A percentile compares a stretch with the other conserved stretches of the same genome.
These are phyloP conservation scores for Styela clava DNA, from an alignment of 23 tunicate species.

Conservation along the genomic window DNA sequence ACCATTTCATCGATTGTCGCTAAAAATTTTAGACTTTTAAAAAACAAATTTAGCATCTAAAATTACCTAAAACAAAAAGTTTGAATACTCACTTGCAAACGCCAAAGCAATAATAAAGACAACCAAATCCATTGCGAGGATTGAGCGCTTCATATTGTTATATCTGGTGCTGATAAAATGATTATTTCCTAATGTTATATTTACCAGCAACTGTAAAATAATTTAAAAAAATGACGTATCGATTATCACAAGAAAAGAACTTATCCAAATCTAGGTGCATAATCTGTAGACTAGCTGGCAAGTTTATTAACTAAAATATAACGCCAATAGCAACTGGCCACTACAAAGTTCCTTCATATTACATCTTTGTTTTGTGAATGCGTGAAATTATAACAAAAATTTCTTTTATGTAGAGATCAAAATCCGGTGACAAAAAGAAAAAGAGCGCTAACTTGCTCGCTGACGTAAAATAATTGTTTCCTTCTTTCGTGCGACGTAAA, in stretches of 20 bases:
- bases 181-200: neutral
- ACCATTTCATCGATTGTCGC: no score
- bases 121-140: neutral
- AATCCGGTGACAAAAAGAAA: neutral
- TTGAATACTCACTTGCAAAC: neutral
- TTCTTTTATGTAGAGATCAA: neutral
- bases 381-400: no score
- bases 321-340: no score
- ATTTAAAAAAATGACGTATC: no score
- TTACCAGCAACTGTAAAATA: neutral
- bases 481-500: neutral
- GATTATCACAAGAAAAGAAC: no score
- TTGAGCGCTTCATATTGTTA: neutral
- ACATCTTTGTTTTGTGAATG: no score
- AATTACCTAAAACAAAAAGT: neutral
- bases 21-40: no score
- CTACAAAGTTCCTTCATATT: no score
- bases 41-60: no score
- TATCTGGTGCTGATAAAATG: neutral
- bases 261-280: no score
- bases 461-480: neutral
- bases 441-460: neutral
- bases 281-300: no score
- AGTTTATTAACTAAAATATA: no score
- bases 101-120: neutral